Evolutionary conservation across 2,797 vertebrate species (phyloP).

Genomic region (Catostomus latipinnis): DNA sequence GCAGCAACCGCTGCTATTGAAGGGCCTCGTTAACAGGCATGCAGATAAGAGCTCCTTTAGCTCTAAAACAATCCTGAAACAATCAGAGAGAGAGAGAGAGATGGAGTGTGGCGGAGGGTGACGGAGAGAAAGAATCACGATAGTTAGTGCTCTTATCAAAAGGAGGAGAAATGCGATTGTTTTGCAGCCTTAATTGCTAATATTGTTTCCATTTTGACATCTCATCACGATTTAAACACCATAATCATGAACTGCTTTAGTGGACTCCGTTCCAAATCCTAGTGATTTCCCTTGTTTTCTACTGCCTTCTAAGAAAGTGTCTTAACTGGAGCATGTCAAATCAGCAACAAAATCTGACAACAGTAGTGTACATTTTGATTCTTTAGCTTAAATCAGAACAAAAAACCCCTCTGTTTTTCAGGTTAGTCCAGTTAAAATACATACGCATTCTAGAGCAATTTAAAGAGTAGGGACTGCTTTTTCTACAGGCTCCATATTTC

Average conservation of each 20-base stretch:
- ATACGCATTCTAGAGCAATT: no score
- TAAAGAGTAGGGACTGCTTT: no score
- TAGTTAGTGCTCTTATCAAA: slow-evolving; percentile 41
- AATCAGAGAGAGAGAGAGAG: slow-evolving; percentile 32
- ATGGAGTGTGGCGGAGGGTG: slow-evolving; percentile 21
- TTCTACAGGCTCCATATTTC: no score
- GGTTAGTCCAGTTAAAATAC: no score
- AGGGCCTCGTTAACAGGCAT: slow-evolving; percentile 74
- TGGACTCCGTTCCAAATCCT: background rate
- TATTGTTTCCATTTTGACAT: slow-evolving; percentile 49
- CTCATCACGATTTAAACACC: slow-evolving; percentile 7
- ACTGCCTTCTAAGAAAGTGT: no score
- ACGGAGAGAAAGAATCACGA: slow-evolving; percentile 36
- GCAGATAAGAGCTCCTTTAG: slow-evolving; percentile 66
- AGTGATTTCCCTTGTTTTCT: no score
- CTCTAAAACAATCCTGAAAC: slow-evolving; percentile 59
- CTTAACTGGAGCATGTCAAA: no score
- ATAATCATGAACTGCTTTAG: background rate
- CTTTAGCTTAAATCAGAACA: no score
- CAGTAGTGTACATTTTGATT: no score
- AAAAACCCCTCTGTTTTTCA: no score
- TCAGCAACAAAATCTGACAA: no score
- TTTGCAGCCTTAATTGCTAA: slow-evolving; percentile 36
- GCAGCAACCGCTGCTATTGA: slow-evolving; percentile 69
- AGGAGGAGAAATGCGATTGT: slow-evolving; percentile 49